Conservation (phyloP, 2,797 vertebrate species). For the Ibycter americanus region DNA sequence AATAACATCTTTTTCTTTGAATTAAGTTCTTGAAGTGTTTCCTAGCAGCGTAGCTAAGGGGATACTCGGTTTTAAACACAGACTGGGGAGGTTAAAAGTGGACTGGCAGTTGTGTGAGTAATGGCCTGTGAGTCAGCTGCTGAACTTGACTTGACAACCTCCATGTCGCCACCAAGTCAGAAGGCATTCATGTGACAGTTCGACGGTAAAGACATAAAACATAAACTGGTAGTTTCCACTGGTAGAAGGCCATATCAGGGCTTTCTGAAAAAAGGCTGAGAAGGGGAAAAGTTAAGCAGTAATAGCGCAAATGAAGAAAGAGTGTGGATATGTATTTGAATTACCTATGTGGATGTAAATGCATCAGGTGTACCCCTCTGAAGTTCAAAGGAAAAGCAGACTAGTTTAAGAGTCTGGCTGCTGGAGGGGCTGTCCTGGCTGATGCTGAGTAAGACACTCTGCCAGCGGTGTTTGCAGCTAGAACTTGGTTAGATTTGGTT, state of each 20-base stretch:
- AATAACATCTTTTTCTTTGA: not conserved
- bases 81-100: constrained; percentile 23
- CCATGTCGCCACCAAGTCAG: not conserved
- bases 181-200: not conserved
- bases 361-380: not conserved
- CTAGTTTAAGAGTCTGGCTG: not conserved
- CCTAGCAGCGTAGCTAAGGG: not conserved
- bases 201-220: constrained; percentile 26
- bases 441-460: not conserved
- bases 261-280: not conserved
- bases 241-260: not conserved
- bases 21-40: constrained; percentile 24
- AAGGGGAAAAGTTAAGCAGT: not conserved
- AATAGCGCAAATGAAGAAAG: not conserved
- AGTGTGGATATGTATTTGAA: not conserved
- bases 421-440: not conserved
- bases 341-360: not conserved
- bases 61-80: not conserved
- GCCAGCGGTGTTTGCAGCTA: not conserved
- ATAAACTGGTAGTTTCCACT: not conserved
- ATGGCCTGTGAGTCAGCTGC: constrained; percentile 36
- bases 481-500: not conserved
- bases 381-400: not conserved
- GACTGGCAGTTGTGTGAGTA: constrained; percentile 10
- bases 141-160: constrained; percentile 41